These are phyloP conservation scores for Eupithecia centaureata DNA, from an alignment of 2,888 invertebrate species.

Conservation along the genomic window DNA sequence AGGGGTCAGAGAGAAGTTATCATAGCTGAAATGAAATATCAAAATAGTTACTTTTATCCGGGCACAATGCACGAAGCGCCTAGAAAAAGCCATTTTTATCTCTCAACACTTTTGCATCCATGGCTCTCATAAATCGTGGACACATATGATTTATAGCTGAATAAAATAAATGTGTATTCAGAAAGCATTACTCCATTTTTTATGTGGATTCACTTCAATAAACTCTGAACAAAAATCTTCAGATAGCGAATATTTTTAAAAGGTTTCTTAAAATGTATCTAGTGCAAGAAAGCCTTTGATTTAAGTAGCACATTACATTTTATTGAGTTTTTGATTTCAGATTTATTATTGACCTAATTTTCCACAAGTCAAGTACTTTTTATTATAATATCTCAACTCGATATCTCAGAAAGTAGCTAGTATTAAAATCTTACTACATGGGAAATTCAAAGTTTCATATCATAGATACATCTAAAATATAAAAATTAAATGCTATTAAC, in stretches of 20 bases:
- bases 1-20: not conserved
- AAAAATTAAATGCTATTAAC: too few relatives aligned
- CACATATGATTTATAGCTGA: slow-evolving; percentile 46
- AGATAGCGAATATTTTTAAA: not conserved
- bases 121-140: slow-evolving; percentile 36
- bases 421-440: too few relatives aligned
- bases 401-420: too few relatives aligned
- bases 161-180: slow-evolving; percentile 51
- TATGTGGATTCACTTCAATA: slow-evolving; percentile 34
- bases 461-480: too few relatives aligned
- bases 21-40: not conserved
- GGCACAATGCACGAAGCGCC: not conserved
- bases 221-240: slow-evolving; percentile 16
- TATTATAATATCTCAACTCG: too few relatives aligned
- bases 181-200: slow-evolving; percentile 43
- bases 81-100: slow-evolving; percentile 1
- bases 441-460: too few relatives aligned
- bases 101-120: slow-evolving; percentile 40
- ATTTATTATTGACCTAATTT: too few relatives aligned
- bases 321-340: too few relatives aligned
- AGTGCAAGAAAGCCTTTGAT: not conserved
- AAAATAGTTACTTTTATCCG: not conserved
- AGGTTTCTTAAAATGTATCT: not conserved
- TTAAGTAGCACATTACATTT: too few relatives aligned
- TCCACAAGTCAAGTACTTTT: too few relatives aligned